Conservation (phyloP, 2,797 vertebrate genomes). For the Acanthornis magna region DNA sequence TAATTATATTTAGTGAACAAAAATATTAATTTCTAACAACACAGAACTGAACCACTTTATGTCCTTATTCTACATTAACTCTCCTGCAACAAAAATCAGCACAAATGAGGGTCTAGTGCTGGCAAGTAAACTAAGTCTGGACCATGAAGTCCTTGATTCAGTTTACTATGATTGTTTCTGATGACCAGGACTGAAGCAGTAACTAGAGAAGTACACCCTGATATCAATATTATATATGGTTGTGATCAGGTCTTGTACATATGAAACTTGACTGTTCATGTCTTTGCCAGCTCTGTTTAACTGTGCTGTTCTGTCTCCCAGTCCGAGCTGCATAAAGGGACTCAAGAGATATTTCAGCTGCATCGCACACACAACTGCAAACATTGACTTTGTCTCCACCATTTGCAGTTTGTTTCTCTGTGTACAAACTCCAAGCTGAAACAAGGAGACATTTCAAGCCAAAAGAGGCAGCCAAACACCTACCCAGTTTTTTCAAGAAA, state of each 20-base stretch:
- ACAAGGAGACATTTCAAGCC: background rate
- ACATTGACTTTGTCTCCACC: background rate
- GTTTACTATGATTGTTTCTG: background rate
- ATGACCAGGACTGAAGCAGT: background rate
- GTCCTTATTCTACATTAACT: background rate
- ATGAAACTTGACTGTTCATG: rapidly evolving
- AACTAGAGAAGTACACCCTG: background rate
- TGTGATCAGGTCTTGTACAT: background rate
- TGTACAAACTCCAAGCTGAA: background rate
- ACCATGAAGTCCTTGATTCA: background rate
- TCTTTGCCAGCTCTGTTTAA: background rate
- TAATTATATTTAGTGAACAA: background rate
- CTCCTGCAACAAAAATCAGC: background rate
- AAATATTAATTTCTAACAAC: background rate
- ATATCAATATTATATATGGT: rapidly evolving
- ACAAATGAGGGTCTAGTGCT: background rate
- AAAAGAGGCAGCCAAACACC: background rate
- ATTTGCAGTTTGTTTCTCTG: background rate
- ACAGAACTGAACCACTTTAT: background rate
- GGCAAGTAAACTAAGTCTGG: background rate
- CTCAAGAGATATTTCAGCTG: background rate
- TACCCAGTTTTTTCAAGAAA: background rate
- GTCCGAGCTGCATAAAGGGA: background rate
- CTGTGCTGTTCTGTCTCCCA: background rate
- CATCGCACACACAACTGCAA: background rate